Percentiles rank a stretch among this genome's conserved stretches.
phyloP scores from a whole-genome alignment of 1,140 invertebrate genomes.

The Drosophila malerkotliana region DNA sequence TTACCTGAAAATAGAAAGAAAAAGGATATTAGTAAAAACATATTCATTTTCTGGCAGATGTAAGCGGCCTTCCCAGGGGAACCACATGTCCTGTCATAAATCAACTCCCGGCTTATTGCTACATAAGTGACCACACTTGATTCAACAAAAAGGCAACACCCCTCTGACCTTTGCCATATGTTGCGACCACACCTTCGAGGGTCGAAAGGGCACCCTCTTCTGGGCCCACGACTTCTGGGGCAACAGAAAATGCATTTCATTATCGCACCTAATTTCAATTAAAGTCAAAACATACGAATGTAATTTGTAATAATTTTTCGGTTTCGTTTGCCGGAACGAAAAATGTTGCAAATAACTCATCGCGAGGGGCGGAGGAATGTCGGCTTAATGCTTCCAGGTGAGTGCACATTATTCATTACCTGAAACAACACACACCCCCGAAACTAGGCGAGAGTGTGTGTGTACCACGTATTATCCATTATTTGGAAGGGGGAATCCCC shows the following conservation, averaged over 20 bases:
- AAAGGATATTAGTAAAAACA: background rate
- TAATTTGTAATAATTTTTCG: conserved; percentile 70
- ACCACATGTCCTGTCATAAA: conserved; percentile 38
- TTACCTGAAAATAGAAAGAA: conserved; percentile 37
- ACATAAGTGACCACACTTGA: conserved; percentile 51
- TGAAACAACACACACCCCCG: conserved; percentile 27
- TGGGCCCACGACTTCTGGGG: background rate
- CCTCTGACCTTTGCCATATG: conserved; percentile 26
- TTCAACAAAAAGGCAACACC: conserved; percentile 40
- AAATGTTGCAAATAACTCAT: conserved; percentile 68
- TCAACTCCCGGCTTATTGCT: conserved; percentile 37
- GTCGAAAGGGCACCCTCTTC: conserved; percentile 28
- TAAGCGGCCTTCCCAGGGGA: background rate
- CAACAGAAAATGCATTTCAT: conserved; percentile 64
- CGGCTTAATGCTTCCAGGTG: conserved; percentile 63
- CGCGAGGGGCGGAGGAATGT: conserved; percentile 5
- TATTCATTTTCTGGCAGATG: conserved; percentile 28
- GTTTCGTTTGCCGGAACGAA: conserved; percentile 16
- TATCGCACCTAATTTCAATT: conserved; percentile 79
- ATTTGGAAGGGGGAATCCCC: conserved; percentile 9
- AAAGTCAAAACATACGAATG: conserved; percentile 54
- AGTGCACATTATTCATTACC: conserved; percentile 79
- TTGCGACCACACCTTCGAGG: conserved; percentile 14
- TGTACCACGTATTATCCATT: conserved; percentile 59
- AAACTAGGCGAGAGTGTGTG: conserved; percentile 23